Percentiles rank a stretch among this genome's conserved stretches.
phyloP scores from a whole-genome alignment of 1,140 invertebrate species.

The Drosophila subpulchrella region DNA sequence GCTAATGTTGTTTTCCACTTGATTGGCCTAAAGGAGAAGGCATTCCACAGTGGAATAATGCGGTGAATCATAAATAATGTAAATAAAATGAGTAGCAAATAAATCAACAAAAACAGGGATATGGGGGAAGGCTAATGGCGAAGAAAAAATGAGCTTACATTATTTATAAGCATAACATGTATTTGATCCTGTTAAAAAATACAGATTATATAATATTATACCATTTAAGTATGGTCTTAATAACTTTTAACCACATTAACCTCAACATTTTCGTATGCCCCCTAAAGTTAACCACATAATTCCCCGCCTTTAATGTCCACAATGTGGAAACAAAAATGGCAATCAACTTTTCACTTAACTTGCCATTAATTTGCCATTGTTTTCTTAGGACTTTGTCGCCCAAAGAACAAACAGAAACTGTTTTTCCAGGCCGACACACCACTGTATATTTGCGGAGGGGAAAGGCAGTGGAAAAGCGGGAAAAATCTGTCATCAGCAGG shows the following conservation, averaged over 20 bases:
- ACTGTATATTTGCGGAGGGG: conserved; percentile 3
- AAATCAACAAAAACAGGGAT: not conserved
- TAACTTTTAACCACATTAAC: not conserved
- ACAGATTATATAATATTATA: not conserved
- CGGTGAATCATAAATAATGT: conserved; percentile 8
- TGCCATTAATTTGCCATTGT: conserved; percentile 47
- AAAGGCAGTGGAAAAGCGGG: not conserved
- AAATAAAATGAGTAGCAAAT: not conserved
- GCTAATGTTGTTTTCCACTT: conserved; percentile 35
- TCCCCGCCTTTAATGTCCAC: conserved; percentile 7
- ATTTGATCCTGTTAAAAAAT: no score
- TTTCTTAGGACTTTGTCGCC: conserved; percentile 44
- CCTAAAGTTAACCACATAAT: conserved; percentile 8
- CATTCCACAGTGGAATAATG: conserved; percentile 2
- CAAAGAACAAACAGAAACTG: conserved; percentile 39
- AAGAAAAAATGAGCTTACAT: not conserved
- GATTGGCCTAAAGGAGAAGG: conserved; percentile 19
- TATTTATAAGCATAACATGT: not conserved
- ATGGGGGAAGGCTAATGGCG: not conserved
- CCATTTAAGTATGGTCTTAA: not conserved
- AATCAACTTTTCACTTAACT: conserved; percentile 50
- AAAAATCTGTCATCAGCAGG: conserved; percentile 43
- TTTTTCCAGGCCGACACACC: conserved; percentile 16
- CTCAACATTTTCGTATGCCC: not conserved
- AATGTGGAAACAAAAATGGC: conserved; percentile 2